A percentile compares a stretch with the other conserved stretches of the same genome.
These are phyloP conservation scores for Morone saxatilis DNA, from an alignment of 2,113 vertebrate genomes.

Conservation along the genomic window DNA sequence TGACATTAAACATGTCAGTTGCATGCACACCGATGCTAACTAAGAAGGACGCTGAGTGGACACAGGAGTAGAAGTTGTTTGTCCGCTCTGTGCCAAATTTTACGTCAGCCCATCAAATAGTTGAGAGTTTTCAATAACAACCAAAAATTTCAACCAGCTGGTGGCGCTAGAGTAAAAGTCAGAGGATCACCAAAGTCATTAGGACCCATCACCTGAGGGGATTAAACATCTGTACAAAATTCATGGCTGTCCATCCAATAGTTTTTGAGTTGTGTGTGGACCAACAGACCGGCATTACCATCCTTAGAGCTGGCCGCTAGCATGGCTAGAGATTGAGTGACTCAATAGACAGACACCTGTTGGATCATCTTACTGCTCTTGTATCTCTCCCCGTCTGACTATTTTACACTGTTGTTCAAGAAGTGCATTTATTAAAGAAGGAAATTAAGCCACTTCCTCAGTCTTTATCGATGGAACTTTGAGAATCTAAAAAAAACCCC, in stretches of 20 bases:
- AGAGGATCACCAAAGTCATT: not conserved
- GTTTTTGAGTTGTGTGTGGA: not conserved
- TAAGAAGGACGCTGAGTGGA: not conserved
- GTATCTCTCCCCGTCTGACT: not conserved
- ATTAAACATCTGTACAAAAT: not conserved
- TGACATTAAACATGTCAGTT: not conserved
- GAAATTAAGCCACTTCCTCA: not conserved
- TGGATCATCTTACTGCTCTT: not conserved
- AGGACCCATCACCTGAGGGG: not conserved
- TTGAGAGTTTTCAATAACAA: not conserved
- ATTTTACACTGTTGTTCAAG: not conserved
- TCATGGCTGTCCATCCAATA: not conserved
- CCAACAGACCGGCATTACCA: not conserved
- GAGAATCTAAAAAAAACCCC: too few relatives aligned
- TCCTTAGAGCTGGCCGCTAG: not conserved
- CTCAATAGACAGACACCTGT: not conserved
- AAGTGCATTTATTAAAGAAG: not conserved
- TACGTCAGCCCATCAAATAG: too few relatives aligned
- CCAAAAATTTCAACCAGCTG: not conserved
- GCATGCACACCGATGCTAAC: too few relatives aligned
- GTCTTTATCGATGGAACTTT: not conserved
- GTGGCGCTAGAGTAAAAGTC: not conserved
- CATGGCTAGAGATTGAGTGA: not conserved
- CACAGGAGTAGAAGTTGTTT: too few relatives aligned
- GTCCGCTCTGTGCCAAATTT: too few relatives aligned